A percentile compares a stretch with the other conserved stretches of the same genome.
phyloP scores from a whole-genome alignment of 2,888 invertebrate genomes.

The Himalopsyche anomala region DNA sequence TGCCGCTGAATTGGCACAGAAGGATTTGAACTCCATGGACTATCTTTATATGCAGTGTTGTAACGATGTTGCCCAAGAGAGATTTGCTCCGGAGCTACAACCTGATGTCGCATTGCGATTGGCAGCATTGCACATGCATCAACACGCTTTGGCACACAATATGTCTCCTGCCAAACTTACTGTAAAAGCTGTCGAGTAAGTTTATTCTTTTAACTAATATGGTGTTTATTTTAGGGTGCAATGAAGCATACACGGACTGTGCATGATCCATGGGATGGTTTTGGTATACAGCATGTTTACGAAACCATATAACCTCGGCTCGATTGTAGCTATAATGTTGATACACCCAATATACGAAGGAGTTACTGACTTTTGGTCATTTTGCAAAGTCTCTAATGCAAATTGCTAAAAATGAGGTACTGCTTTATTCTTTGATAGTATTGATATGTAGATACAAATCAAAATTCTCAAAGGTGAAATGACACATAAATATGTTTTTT shows the following conservation, averaged over 20 bases:
- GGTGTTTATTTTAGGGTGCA: background rate
- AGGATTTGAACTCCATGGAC: constrained; percentile 90
- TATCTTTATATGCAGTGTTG: constrained; percentile 94
- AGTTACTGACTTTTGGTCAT: no score
- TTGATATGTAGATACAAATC: no score
- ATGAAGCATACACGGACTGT: background rate
- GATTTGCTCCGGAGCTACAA: constrained; percentile 90
- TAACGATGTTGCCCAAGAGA: constrained; percentile 94
- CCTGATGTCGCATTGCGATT: constrained; percentile 91
- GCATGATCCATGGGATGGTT: background rate
- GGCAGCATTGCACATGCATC: constrained; percentile 93
- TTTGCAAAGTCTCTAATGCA: no score
- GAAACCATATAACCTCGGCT: no score
- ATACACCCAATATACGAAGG: no score
- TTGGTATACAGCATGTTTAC: background rate
- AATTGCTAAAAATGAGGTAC: no score
- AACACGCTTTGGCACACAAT: constrained; percentile 90
- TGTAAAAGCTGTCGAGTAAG: constrained; percentile 92
- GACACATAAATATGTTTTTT: no score
- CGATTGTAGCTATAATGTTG: no score
- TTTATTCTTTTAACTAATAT: constrained; percentile 67
- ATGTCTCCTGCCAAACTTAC: constrained; percentile 87
- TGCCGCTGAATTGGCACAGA: constrained; percentile 88
- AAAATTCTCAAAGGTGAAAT: no score
- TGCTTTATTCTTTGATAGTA: no score